Evolutionary conservation across 2,113 vertebrate species (phyloP).

Genomic region (Fregetta grallaria): DNA sequence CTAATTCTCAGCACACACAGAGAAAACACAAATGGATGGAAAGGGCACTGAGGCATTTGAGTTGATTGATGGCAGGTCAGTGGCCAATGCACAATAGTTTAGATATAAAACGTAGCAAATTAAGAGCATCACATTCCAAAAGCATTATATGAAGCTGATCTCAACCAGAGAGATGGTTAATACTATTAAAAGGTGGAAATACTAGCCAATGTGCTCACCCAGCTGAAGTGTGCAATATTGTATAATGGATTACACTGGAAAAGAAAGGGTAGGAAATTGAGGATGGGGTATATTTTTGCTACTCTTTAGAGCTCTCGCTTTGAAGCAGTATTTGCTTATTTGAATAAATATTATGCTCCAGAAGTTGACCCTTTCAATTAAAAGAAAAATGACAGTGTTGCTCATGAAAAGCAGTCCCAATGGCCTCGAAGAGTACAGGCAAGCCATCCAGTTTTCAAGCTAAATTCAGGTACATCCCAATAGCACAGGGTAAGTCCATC

Average conservation of each 20-base stretch:
- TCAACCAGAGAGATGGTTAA: neutral
- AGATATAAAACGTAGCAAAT: conserved; percentile 31
- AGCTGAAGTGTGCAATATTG: neutral
- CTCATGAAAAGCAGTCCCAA: neutral
- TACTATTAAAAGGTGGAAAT: neutral
- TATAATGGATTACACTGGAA: neutral
- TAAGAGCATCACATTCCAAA: conserved; percentile 36
- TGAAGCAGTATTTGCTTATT: neutral
- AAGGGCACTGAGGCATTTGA: conserved; percentile 67
- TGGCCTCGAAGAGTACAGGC: neutral
- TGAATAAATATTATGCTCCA: neutral
- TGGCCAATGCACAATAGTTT: conserved; percentile 38
- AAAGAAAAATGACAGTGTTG: neutral
- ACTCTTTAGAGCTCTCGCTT: neutral
- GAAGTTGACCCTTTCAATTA: neutral
- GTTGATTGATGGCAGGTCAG: conserved; percentile 63
- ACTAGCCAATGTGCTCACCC: neutral
- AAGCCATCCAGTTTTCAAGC: neutral
- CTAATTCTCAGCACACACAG: conserved; percentile 42
- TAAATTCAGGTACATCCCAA: neutral
- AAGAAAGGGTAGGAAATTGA: neutral
- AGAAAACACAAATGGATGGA: conserved; percentile 59
- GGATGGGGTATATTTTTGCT: neutral
- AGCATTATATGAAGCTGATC: conserved; percentile 1
- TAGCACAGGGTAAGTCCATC: neutral